Conservation (phyloP, 2,113 vertebrate species). For the Fukomys damarensis region DNA sequence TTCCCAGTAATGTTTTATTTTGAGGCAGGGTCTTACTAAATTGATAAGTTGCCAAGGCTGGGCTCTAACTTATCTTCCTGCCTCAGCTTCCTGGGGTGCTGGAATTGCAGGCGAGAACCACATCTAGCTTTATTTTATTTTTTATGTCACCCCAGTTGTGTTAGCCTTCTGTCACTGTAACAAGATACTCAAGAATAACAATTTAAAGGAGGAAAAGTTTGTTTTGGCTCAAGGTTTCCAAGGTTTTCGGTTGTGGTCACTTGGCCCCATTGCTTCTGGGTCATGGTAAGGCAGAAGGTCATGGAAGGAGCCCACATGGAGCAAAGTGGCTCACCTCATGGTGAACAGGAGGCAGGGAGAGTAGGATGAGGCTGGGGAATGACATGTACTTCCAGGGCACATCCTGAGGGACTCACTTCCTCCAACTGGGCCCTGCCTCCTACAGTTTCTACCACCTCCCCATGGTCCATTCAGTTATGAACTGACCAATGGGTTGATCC, state of each 20-base stretch:
- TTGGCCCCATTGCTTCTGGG: neutral
- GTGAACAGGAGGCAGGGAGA: neutral
- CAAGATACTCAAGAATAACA: neutral
- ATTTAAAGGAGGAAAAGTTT: neutral
- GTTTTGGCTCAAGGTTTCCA: too few relatives aligned
- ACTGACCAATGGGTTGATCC: too few relatives aligned
- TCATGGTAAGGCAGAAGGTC: neutral
- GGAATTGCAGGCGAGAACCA: neutral
- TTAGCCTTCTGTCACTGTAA: neutral
- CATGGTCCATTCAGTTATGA: too few relatives aligned
- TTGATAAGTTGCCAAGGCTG: neutral
- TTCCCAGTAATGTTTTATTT: neutral
- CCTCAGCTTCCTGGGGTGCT: neutral
- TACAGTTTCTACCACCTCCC: too few relatives aligned
- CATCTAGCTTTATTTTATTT: neutral
- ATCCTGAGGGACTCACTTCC: neutral
- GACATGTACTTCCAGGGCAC: too few relatives aligned
- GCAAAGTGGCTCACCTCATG: neutral
- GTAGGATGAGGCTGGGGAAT: neutral
- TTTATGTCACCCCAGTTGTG: neutral
- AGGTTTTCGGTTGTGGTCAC: neutral
- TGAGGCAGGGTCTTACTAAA: neutral
- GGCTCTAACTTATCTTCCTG: neutral
- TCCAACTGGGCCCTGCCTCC: too few relatives aligned
- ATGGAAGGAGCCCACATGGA: neutral